phyloP scores from a whole-genome alignment of 2,797 vertebrate species.

The Erpetoichthys calabaricus region DNA sequence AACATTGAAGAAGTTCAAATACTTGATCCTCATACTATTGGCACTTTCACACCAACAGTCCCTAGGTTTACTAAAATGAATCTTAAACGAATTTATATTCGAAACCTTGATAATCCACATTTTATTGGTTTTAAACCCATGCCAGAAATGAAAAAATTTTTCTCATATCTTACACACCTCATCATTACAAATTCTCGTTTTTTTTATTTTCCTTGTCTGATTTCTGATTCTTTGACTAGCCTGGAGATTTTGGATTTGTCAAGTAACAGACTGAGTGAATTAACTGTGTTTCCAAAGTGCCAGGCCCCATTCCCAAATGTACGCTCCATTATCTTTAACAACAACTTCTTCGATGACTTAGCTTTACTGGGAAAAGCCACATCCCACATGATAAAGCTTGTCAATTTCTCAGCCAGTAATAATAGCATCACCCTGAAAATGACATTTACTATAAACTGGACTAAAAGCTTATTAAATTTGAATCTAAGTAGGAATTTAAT shows the following conservation, averaged over 20 bases:
- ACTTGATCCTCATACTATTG: constrained; percentile 1
- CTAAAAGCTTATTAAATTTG: constrained; percentile 1
- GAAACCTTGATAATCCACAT: constrained; percentile 6
- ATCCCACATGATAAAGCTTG: constrained; percentile 4
- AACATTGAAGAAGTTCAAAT: constrained; percentile 6
- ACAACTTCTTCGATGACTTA: constrained; percentile 7
- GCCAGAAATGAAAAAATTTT: background rate
- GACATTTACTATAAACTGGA: background rate
- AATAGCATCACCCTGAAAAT: background rate
- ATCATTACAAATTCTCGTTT: background rate
- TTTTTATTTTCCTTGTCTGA: constrained; percentile 6
- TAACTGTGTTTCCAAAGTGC: constrained; percentile 7
- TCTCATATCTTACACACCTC: background rate
- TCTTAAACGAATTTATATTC: constrained; percentile 3
- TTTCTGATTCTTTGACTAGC: background rate
- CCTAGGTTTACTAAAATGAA: background rate
- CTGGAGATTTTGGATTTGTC: constrained; percentile 1
- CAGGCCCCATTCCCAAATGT: constrained; percentile 6
- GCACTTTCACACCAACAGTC: background rate
- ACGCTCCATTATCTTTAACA: background rate
- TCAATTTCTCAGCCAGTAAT: background rate
- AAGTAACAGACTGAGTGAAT: constrained; percentile 3
- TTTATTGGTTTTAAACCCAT: constrained; percentile 8
- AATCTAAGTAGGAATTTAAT: constrained; percentile 7
- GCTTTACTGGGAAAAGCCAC: background rate